Evolutionary conservation across 2,888 invertebrate species (phyloP).

Genomic region (Hymenopus coronatus): DNA sequence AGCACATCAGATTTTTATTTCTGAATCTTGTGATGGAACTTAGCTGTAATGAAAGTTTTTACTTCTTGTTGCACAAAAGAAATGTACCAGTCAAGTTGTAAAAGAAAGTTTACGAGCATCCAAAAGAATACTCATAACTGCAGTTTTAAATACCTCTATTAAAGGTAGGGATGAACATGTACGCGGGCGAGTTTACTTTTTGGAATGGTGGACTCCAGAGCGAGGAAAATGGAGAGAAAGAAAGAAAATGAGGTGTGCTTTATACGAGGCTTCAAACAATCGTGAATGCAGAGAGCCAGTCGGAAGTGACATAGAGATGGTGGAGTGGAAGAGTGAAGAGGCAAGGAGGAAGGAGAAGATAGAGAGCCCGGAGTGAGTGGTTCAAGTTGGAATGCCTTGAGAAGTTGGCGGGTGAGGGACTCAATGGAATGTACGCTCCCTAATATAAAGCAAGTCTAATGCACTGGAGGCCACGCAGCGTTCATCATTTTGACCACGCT

Average conservation of each 20-base stretch:
- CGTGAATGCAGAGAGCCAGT: background rate
- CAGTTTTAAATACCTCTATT: background rate
- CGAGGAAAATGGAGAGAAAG: background rate
- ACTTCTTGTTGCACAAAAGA: background rate
- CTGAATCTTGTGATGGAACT: background rate
- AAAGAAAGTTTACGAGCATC: background rate
- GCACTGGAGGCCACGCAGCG: background rate
- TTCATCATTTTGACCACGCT: background rate
- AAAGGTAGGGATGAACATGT: background rate
- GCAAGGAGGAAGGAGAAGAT: background rate
- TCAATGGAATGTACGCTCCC: background rate
- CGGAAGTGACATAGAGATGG: background rate
- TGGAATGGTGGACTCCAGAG: background rate
- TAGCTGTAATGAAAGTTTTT: background rate
- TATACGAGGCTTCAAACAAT: background rate
- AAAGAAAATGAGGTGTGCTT: background rate
- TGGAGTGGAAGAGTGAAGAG: background rate
- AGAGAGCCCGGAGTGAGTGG: background rate
- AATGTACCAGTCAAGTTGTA: background rate
- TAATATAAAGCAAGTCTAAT: background rate
- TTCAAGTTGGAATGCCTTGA: background rate
- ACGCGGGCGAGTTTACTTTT: background rate
- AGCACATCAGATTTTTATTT: too few relatives aligned
- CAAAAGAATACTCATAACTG: background rate
- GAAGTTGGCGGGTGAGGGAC: background rate